Percentiles rank a stretch among this genome's conserved stretches.
These are phyloP conservation scores for Drosophila sucinea DNA, from an alignment of 1,140 invertebrate genomes.

Conservation along the genomic window DNA sequence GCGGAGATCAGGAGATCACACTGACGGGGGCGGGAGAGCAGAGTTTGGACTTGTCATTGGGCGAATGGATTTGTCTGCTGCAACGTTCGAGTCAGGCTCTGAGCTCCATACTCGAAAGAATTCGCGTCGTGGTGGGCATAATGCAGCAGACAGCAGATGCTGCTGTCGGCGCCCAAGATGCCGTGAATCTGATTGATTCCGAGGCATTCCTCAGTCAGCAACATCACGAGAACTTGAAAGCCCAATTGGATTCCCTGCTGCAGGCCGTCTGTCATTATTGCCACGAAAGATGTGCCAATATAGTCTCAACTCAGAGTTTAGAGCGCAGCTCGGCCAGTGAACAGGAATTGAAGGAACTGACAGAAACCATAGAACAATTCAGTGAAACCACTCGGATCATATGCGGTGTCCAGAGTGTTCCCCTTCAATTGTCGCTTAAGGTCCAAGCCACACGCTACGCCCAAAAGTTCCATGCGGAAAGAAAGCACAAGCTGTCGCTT, in stretches of 20 bases:
- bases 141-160: slow-evolving; percentile 87
- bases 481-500: slow-evolving; percentile 92
- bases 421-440: slow-evolving; percentile 92
- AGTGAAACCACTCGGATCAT: slow-evolving; percentile 90
- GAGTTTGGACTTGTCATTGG: slow-evolving; percentile 86
- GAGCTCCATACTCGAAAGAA: slow-evolving; percentile 85
- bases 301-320: slow-evolving; percentile 90
- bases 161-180: slow-evolving; percentile 84
- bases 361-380: slow-evolving; percentile 91
- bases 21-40: slow-evolving; percentile 88
- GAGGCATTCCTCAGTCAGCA: slow-evolving; percentile 89
- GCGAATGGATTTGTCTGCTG: slow-evolving; percentile 92
- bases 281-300: slow-evolving; percentile 94
- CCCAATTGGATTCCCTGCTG: slow-evolving; percentile 90
- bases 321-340: slow-evolving; percentile 88
- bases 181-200: slow-evolving; percentile 85
- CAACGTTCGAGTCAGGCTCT: slow-evolving; percentile 89
- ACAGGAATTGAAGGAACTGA: slow-evolving; percentile 90
- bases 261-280: slow-evolving; percentile 94
- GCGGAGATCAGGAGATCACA: slow-evolving; percentile 86
- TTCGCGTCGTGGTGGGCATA: slow-evolving; percentile 89
- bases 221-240: slow-evolving; percentile 88
- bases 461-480: slow-evolving; percentile 94
- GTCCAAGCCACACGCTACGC: slow-evolving; percentile 96
- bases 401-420: slow-evolving; percentile 91